A percentile compares a stretch with the other conserved stretches of the same genome.
phyloP scores from a whole-genome alignment of 2,888 invertebrate species.

The Coelopa pilipes region DNA sequence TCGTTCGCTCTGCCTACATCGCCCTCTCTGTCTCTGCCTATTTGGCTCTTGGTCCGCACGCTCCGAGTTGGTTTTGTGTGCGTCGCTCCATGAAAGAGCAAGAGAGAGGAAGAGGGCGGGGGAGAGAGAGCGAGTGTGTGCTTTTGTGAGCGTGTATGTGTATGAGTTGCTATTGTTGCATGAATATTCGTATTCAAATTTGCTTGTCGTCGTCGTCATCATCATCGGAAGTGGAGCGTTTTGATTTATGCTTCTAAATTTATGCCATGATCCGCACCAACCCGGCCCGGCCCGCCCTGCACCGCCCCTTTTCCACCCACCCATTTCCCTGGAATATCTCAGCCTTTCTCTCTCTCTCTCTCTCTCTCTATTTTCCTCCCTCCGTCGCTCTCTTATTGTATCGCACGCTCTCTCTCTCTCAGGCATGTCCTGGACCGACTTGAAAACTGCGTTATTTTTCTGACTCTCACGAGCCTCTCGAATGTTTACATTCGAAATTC shows the following conservation, averaged over 20 bases:
- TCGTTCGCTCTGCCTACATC: too few species aligned
- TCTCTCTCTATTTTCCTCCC: too few species aligned
- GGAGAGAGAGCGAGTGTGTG: slow-evolving; percentile 4
- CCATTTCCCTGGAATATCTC: too few species aligned
- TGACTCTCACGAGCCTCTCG: background rate
- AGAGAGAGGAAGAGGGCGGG: background rate
- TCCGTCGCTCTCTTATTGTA: too few species aligned
- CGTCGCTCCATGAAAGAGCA: background rate
- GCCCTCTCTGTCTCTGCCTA: too few species aligned
- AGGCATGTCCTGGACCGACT: background rate
- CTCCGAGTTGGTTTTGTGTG: background rate
- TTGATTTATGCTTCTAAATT: slow-evolving; percentile 66
- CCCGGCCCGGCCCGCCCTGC: background rate
- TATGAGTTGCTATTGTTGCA: slow-evolving; percentile 33
- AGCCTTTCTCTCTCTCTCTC: too few species aligned
- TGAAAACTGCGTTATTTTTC: slow-evolving; percentile 2
- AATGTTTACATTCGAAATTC: slow-evolving; percentile 6
- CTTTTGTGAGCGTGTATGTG: slow-evolving; percentile 27
- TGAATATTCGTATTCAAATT: slow-evolving; percentile 48
- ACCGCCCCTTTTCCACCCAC: background rate
- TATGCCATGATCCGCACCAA: slow-evolving; percentile 35
- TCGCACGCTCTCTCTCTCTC: too few species aligned
- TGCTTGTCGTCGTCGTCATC: slow-evolving; percentile 37
- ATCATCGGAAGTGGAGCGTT: slow-evolving; percentile 63
- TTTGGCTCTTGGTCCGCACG: background rate